Base-by-base conservation (phyloP, 2,888 invertebrate species). In the Hypomecis atomaria region DNA sequence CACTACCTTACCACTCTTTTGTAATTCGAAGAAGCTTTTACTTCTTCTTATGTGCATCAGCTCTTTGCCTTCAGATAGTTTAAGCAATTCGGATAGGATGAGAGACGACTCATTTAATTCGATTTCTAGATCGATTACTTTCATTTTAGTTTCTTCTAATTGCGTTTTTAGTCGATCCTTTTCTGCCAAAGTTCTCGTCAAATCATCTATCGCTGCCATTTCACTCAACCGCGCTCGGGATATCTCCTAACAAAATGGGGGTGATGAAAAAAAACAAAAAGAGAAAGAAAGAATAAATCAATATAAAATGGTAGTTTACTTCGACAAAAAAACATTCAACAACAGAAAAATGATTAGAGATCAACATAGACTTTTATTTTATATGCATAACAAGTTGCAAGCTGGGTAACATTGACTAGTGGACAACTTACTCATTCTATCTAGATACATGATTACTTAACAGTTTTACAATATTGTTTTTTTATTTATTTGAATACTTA, bases 1-100 rank as follows among this genome's bases (percentile, higher is more conserved):
- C 82, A 90, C 93, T 90, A 93, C 93, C 92, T 93, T 94, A 92
- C 93, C 93, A 88, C 92, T 94, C 84, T 94, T 93, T 83, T 93
- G 93, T 69, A 92, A 78, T 75, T 92, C 92, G 72, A 90, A 90
- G 79, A 88, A 90, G 77, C 90, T 92, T 78, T 84, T 89, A 69
- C 90, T 89, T 64, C 89, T 86, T 75, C 90, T 90, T 65, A 92
- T 86, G 59, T 80, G 80, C 62, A 75, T 79, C 43, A 88, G 74
- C 60, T 89, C 87, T 73, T 83, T 83, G 63, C 88, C 84, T 70
- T 90, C 87, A 33, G 92, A 87, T 83, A 93, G 88, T 75, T 92
- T 93, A 49, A 91, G 78, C 13, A 92, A 81, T 75, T 94, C 93
- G 47, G 92, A 90, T 59, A 94, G 76, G 75, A 93, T 88, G 53